Evolutionary conservation across 1,140 invertebrate species (phyloP).

Genomic region (Marisa cornuarietis): DNA sequence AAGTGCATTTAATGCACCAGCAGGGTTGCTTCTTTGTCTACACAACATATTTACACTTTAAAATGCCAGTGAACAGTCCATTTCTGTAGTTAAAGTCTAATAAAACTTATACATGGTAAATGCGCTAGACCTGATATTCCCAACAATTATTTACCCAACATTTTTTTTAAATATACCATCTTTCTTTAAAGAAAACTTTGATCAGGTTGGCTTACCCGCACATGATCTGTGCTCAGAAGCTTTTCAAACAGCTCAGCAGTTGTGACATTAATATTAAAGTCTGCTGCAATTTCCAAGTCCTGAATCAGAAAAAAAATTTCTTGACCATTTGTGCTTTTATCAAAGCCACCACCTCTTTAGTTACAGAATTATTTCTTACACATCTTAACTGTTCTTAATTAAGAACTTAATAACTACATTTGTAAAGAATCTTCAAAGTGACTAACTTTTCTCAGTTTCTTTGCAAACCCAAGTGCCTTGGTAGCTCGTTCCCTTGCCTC

Average conservation of each 20-base stretch:
- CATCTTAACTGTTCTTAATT: neutral
- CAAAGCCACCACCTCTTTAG: neutral
- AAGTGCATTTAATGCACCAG: too few species aligned
- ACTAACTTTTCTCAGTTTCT: constrained; percentile 73
- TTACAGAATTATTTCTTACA: too few species aligned
- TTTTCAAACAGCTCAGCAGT: constrained; percentile 60
- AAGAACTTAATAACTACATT: neutral
- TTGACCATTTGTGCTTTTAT: neutral
- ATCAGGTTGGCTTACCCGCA: constrained; percentile 48
- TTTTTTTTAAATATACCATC: too few species aligned
- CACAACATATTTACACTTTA: too few species aligned
- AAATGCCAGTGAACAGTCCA: too few species aligned
- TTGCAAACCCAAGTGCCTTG: constrained; percentile 82
- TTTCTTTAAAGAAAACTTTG: too few species aligned
- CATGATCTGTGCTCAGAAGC: constrained; percentile 65
- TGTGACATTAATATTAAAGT: constrained; percentile 64
- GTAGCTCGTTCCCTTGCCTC: constrained; percentile 81
- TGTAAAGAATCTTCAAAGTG: neutral
- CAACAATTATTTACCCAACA: too few species aligned
- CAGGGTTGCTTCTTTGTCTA: too few species aligned
- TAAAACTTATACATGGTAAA: too few species aligned
- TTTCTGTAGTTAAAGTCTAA: too few species aligned
- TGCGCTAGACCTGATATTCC: too few species aligned
- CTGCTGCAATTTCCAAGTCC: constrained; percentile 74
- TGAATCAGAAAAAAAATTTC: constrained; percentile 36